These are phyloP conservation scores for Lamellibrachia satsuma DNA, from an alignment of 2,888 invertebrate species.

Conservation along the genomic window DNA sequence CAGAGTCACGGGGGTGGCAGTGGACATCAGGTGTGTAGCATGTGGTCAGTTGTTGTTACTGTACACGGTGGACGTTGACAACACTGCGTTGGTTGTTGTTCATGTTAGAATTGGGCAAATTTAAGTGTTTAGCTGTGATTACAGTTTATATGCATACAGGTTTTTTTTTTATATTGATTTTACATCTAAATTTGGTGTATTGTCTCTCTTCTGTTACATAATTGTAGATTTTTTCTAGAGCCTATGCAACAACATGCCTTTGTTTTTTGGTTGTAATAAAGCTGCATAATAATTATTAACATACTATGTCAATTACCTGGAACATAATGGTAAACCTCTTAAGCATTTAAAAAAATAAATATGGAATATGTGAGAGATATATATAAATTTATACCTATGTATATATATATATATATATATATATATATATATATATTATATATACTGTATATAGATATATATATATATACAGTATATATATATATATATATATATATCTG, in stretches of 20 bases:
- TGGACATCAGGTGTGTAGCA: not conserved
- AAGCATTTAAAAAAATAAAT: not conserved
- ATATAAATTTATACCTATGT: no score
- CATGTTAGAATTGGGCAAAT: no score
- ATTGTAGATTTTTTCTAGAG: not conserved
- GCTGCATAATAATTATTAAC: not conserved
- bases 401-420: no score
- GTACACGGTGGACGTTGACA: not conserved
- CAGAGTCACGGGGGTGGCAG: not conserved
- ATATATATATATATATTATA: no score
- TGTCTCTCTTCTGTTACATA: not conserved
- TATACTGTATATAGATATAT: no score
- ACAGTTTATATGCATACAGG: no score
- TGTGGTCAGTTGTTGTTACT: not conserved
- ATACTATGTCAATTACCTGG: not conserved
- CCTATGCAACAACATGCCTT: not conserved
- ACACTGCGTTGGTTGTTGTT: no score
- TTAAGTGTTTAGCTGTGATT: no score
- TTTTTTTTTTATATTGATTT: not conserved
- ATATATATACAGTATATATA: no score
- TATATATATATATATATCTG: no score
- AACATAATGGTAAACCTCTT: not conserved
- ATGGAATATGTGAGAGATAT: no score
- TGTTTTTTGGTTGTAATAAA: not conserved
- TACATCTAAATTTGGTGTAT: no score